A percentile compares a stretch with the other conserved stretches of the same genome.
These are phyloP conservation scores for Apamea sordens DNA, from an alignment of 2,888 invertebrate genomes.

Conservation along the genomic window DNA sequence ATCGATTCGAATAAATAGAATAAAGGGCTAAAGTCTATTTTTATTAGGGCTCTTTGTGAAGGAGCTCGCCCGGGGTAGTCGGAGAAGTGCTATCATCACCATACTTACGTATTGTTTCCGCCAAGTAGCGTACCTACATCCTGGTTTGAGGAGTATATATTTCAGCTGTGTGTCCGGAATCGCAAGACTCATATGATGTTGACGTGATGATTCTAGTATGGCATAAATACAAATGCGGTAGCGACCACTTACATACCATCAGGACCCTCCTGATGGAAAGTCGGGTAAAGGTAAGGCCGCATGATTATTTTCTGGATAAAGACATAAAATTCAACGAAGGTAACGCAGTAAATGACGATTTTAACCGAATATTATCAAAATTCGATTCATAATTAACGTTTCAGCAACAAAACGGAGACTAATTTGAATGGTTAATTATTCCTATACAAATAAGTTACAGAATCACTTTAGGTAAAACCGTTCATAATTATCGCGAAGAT, in stretches of 20 bases:
- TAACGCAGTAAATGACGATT: background rate
- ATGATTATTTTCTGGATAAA: background rate
- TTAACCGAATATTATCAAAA: background rate
- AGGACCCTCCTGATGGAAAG: background rate
- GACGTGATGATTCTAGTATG: background rate
- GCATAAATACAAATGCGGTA: background rate
- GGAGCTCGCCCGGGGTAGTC: background rate
- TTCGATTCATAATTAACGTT: background rate
- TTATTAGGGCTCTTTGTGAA: background rate
- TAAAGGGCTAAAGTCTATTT: too few species aligned
- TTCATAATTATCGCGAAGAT: conserved; percentile 13
- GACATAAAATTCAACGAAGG: background rate
- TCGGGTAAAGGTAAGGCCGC: background rate
- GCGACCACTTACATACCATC: background rate
- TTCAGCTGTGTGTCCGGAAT: background rate
- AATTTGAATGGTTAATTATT: conserved; percentile 5
- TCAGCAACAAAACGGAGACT: background rate
- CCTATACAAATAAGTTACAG: background rate
- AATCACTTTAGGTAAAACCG: conserved; percentile 5
- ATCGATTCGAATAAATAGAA: background rate
- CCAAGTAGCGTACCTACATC: background rate
- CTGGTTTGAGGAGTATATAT: background rate
- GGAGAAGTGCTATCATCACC: background rate
- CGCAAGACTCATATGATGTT: background rate
- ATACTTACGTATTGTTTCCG: background rate